Evolutionary conservation across 2,113 vertebrate genomes (phyloP), one percentile per base, ranked within the genome.

Genomic region (Mixornis gularis): DNA sequence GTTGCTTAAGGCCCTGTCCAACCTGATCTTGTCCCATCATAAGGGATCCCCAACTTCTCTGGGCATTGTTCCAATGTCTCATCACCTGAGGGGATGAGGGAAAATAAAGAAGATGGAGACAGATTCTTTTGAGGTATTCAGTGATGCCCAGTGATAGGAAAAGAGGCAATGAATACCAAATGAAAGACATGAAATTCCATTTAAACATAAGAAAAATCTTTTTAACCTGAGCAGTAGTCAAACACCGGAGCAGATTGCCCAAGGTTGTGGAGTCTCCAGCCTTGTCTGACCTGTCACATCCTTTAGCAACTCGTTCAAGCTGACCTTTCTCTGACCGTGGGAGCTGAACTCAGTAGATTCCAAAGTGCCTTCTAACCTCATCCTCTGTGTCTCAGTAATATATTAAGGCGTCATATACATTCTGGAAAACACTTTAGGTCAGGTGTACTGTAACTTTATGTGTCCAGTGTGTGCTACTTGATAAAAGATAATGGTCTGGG

Each of bases 401-500:
- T 4, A 8, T 8, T 22, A 63, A 5, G 17, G 3, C 12, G 30
- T 36, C 13, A n/a, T 21, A 44, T 43, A 44, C 21, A 34, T 65
- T 30, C 51, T 59, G 25, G 10, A 87, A 40, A 12, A 66, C 29
- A 52, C 3, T 36, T 27, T 48, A 52, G 18, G 58, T 13, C 16
- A 56, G 4, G 4, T 46, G 5, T 78, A 22, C 43, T 74, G 10
- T 43, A 53, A 53, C 40, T 69, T 64, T 36, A n/a, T 56, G n/a
- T 46, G 22, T 46, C 5, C 19, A 13, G 7, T 4, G 20, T 68
- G 32, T 40, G 27, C 24, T 32, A 27, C 13, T 59, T 53, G 65
- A 63, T 22, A 32, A 68, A 63, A 76, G 7, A 29, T 0, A 0
- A 26, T 66, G 8, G 10, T 51, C 20, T 5, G 4, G 1, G 9